Base-by-base conservation (phyloP, 2,888 invertebrate species). In the Stenchaetothrips biformis region DNA sequence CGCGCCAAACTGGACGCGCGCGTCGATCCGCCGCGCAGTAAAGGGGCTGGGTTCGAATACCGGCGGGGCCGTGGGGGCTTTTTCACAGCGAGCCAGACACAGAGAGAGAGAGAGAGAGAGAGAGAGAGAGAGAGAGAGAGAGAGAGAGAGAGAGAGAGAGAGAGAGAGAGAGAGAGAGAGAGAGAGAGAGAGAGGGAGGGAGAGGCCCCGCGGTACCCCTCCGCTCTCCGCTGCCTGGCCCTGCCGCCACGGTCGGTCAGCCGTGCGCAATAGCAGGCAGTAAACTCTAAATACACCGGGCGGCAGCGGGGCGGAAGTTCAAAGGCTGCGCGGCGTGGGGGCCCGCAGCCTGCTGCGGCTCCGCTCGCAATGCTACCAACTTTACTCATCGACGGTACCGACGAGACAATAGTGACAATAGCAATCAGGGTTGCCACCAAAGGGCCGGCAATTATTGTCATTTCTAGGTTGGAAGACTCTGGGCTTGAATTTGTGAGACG, bases 281-380 rank as follows among this genome's bases (percentile, higher is more conserved):
- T 59, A 59, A 59, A 59, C 59, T 59, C 59, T 59, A 59, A 59
- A 59, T 59, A 59, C 59, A 59, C 59, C 59, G 59, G 37, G 59
- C 59, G 59, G 59, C 59, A 13, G 53, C 53, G 53, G 53, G 13
- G 53, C 53, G 53, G 53, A 53, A 9, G 9, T 53, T 13, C 16
- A 16, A 53, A 53, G 16, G 16, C 9, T 53, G 53, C 53, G 53
- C 16, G 9, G 53, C 16, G 53, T 13, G 9, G 53, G 53, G 53
- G 53, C 53, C 37, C 4, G 37, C 37, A 37, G 37, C 37, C 37
- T 37, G 37, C 37, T 37, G 37, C 37, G 37, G 4, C 37, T 37
- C 37, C n/a, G n/a, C n/a, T n/a, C n/a, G n/a, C n/a, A 37, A 4
- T 37, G 37, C 37, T 37, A 37, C 37, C 37, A 37, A 37, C 37